Evolutionary conservation across 2,113 vertebrate species (phyloP).

Genomic region (Aphelocoma coerulescens): DNA sequence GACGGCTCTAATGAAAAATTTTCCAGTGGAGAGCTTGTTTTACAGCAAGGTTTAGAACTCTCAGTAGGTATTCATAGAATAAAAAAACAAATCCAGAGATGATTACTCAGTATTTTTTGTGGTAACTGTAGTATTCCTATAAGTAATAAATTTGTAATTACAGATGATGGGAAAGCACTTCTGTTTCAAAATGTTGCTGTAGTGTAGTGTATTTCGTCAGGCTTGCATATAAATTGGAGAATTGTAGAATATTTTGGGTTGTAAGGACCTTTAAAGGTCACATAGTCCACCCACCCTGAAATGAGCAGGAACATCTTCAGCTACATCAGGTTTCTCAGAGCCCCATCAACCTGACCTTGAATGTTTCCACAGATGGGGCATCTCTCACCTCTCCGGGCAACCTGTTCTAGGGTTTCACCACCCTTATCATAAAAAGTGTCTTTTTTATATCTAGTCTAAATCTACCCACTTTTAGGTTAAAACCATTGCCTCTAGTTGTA

Average conservation of each 20-base stretch:
- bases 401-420: background rate
- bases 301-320: background rate
- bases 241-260: background rate
- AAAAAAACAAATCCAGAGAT: no score
- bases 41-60: no score
- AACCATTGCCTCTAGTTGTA: background rate
- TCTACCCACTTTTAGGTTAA: background rate
- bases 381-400: background rate
- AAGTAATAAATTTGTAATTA: no score
- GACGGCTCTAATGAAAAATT: background rate
- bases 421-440: background rate
- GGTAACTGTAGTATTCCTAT: no score
- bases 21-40: no score
- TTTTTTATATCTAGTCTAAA: background rate
- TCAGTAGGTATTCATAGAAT: no score
- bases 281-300: background rate
- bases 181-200: background rate
- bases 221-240: background rate
- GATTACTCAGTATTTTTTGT: no score
- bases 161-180: background rate
- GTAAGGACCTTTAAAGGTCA: background rate
- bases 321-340: background rate
- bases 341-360: background rate
- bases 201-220: background rate
- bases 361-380: background rate